Evolutionary conservation across 2,797 vertebrate genomes (phyloP).

Genomic region (Lutjanus argentimaculatus): DNA sequence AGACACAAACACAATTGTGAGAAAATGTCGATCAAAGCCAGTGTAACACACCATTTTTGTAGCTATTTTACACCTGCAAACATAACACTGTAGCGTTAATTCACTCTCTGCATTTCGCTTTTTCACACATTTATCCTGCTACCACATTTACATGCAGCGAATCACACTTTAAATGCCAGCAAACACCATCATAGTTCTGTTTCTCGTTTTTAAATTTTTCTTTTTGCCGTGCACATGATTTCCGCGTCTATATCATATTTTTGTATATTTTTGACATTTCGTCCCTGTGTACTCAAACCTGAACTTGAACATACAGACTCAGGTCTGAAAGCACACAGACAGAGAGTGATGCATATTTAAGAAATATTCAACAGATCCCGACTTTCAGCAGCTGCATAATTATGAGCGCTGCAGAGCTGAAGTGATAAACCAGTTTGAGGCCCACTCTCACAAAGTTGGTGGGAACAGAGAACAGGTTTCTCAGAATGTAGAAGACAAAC

Average conservation of each 20-base stretch:
- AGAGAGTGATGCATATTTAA: not conserved
- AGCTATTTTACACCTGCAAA: not conserved
- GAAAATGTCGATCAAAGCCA: not conserved
- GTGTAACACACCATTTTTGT: not conserved
- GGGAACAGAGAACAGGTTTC: not conserved
- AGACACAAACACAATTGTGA: not conserved
- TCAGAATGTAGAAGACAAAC: conserved; percentile 1
- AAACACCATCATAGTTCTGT: too few species aligned
- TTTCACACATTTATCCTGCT: too few species aligned
- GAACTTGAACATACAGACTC: not conserved
- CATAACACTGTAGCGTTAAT: not conserved
- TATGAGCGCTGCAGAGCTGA: not conserved
- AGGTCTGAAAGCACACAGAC: not conserved
- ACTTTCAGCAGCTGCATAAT: not conserved
- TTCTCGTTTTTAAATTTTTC: too few species aligned
- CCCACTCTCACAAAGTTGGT: not conserved
- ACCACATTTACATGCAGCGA: too few species aligned
- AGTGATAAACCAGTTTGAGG: not conserved
- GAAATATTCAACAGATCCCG: not conserved
- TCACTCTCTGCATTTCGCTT: too few species aligned
- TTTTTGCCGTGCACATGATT: too few species aligned
- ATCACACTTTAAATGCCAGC: too few species aligned
- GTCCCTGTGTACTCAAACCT: too few species aligned
- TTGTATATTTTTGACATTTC: too few species aligned
- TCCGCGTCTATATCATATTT: too few species aligned